A percentile compares a stretch with the other conserved stretches of the same genome.
phyloP scores from a whole-genome alignment of 2,888 invertebrate genomes.

The Epinotia bilunana region DNA sequence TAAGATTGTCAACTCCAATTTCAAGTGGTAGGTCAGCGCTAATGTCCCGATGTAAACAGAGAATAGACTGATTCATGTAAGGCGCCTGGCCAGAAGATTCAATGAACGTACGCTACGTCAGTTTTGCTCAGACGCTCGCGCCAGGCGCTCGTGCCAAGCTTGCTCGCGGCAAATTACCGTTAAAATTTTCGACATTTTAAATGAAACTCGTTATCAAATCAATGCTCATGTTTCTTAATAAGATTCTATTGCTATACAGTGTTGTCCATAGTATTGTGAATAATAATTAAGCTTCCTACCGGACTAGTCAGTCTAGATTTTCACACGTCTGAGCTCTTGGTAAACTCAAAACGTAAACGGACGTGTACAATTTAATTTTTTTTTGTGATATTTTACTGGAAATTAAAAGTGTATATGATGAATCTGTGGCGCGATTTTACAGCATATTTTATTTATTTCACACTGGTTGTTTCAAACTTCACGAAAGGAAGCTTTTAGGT shows the following conservation, averaged over 20 bases:
- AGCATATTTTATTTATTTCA: background rate
- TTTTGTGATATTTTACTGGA: background rate
- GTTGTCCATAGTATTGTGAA: slow-evolving; percentile 25
- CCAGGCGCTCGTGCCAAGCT: slow-evolving; percentile 55
- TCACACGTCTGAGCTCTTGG: background rate
- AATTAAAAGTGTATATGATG: background rate
- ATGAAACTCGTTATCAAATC: slow-evolving; percentile 24
- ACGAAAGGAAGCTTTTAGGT: background rate
- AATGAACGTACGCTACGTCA: slow-evolving; percentile 54
- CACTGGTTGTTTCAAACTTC: background rate
- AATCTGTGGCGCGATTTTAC: background rate
- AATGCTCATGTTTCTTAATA: slow-evolving; percentile 11
- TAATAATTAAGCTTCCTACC: background rate
- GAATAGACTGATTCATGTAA: slow-evolving; percentile 30
- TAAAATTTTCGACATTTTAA: background rate
- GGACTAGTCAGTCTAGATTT: background rate
- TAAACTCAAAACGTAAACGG: slow-evolving; percentile 2
- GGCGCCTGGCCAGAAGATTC: slow-evolving; percentile 27
- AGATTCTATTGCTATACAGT: slow-evolving; percentile 4
- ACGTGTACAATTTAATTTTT: background rate
- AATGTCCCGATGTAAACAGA: slow-evolving; percentile 28
- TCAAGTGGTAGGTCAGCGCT: slow-evolving; percentile 28
- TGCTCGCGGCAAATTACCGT: slow-evolving; percentile 51
- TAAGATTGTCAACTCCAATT: slow-evolving; percentile 22
- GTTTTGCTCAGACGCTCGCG: slow-evolving; percentile 61